A percentile compares a stretch with the other conserved stretches of the same genome.
phyloP scores from a whole-genome alignment of 2,888 invertebrate genomes.

The Cryptophagus acutangulus region DNA sequence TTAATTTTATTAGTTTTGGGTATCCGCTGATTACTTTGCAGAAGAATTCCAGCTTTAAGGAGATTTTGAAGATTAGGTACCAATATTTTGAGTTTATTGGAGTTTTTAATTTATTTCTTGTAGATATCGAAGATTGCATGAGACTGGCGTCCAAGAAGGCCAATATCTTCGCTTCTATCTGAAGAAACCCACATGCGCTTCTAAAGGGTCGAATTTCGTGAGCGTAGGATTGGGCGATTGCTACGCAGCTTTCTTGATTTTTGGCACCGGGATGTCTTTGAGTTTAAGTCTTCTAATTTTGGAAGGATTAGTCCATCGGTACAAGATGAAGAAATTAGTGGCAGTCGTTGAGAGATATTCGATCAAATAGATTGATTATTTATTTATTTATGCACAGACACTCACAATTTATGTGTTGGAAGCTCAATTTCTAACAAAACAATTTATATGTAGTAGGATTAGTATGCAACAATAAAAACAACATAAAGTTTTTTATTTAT shows the following conservation, averaged over 20 bases:
- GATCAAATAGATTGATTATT: no score
- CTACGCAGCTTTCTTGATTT: constrained; percentile 48
- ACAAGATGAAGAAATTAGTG: no score
- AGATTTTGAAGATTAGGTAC: not conserved
- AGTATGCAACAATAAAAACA: no score
- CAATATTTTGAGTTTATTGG: not conserved
- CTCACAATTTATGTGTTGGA: no score
- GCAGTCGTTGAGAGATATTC: no score
- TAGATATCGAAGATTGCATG: constrained; percentile 45
- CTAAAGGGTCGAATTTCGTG: constrained; percentile 55
- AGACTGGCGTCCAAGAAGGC: constrained; percentile 56
- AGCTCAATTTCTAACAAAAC: no score
- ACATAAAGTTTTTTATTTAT: no score
- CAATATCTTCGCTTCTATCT: constrained; percentile 55
- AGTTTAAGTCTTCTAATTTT: constrained; percentile 18
- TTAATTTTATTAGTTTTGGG: constrained; percentile 55
- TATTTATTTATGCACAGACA: no score
- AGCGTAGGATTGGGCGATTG: constrained; percentile 58
- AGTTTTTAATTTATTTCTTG: constrained; percentile 1
- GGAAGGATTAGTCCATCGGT: no score
- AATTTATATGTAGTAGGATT: no score
- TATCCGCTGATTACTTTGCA: constrained; percentile 59
- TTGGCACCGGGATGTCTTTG: constrained; percentile 23
- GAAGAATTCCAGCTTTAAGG: constrained; percentile 57
- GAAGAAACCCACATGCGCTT: constrained; percentile 56